Evolutionary conservation across 1,140 invertebrate genomes (phyloP).

Genomic region (Protaetia brevitarsis): DNA sequence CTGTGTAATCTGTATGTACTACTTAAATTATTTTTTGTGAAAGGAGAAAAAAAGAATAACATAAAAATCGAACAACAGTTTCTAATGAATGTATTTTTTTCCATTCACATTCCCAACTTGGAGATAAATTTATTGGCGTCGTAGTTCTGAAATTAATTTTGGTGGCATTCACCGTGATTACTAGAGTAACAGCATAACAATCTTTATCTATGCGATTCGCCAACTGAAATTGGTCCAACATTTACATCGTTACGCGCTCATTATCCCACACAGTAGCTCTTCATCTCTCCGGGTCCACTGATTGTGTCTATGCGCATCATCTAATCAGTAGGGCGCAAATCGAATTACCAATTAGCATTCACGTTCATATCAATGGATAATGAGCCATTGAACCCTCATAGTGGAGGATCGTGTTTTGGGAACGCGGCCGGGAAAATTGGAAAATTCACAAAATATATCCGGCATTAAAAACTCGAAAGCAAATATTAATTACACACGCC

Average conservation of each 20-base stretch:
- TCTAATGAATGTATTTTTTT: too few relatives aligned
- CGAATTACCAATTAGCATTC: conserved; percentile 47
- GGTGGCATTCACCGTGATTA: not conserved
- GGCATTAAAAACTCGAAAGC: not conserved
- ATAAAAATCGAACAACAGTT: too few relatives aligned
- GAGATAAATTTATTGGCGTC: too few relatives aligned
- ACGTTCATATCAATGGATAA: conserved; percentile 42
- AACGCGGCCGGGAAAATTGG: conserved; percentile 18
- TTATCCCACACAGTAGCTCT: not conserved
- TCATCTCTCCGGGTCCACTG: not conserved
- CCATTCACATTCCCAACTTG: too few relatives aligned
- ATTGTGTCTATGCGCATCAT: conserved; percentile 23
- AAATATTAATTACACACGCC: conserved; percentile 9
- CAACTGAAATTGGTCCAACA: not conserved
- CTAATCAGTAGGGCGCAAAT: conserved; percentile 43
- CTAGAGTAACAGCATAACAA: too few relatives aligned
- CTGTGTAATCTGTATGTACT: too few relatives aligned
- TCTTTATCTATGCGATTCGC: not conserved
- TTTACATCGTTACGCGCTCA: conserved; percentile 23
- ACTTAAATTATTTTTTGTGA: too few relatives aligned
- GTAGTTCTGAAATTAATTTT: not conserved
- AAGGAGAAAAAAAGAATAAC: too few relatives aligned
- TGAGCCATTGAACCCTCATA: conserved; percentile 43
- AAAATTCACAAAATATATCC: conserved; percentile 11
- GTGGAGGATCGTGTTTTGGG: conserved; percentile 1